Evolutionary conservation across 2,113 vertebrate species (phyloP).

Genomic region (Probosciger aterrimus): DNA sequence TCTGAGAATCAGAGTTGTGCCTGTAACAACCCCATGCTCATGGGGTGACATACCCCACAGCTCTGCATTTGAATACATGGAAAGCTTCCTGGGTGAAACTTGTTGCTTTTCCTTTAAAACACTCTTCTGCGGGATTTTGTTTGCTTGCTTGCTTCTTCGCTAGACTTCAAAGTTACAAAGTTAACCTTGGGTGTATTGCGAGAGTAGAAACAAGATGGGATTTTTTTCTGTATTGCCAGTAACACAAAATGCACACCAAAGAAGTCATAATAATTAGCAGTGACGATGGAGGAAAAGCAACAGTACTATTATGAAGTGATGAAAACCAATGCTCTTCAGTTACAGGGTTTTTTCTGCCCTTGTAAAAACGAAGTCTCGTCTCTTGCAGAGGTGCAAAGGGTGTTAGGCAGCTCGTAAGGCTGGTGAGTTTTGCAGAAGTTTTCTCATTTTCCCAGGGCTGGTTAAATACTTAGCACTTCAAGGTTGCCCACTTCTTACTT

Average conservation of each 20-base stretch:
- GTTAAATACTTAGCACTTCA: not conserved
- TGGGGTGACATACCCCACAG: fast-evolving
- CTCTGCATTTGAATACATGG: fast-evolving
- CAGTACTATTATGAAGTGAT: not conserved
- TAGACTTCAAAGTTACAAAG: not conserved
- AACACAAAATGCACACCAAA: not conserved
- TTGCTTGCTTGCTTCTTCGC: not conserved
- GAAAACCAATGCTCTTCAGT: not conserved
- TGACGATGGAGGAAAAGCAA: not conserved
- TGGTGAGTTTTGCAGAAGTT: not conserved
- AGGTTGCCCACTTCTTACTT: slow-evolving; percentile 1
- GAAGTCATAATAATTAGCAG: not conserved
- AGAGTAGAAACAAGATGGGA: not conserved
- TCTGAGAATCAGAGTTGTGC: not conserved
- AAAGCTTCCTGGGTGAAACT: not conserved
- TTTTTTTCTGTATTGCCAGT: not conserved
- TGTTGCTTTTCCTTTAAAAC: not conserved
- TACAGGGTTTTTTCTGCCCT: not conserved
- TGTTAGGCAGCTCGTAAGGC: not conserved
- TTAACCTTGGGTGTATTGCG: not conserved
- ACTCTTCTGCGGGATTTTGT: not conserved
- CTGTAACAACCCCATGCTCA: not conserved
- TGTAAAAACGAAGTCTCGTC: not conserved
- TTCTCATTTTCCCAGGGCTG: not conserved
- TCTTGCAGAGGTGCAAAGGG: not conserved